Percentiles rank a stretch among this genome's conserved stretches.
Conservation (phyloP, 2,113 vertebrate genomes). For the Pygoscelis antarcticus region DNA sequence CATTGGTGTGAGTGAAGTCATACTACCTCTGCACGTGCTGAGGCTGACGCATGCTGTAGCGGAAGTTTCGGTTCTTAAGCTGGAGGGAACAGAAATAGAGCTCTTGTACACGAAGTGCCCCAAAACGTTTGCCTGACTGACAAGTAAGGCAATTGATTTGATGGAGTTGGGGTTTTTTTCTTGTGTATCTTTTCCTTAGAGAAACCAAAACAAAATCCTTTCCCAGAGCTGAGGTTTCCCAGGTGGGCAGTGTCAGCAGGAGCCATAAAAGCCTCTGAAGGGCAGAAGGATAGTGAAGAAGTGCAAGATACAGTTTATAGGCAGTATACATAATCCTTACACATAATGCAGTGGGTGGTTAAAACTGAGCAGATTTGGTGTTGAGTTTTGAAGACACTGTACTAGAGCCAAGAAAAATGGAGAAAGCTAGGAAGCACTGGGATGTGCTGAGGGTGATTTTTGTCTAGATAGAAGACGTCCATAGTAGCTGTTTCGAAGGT, state of each 20-base stretch:
- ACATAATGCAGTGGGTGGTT: neutral
- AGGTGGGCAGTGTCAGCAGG: neutral
- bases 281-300: neutral
- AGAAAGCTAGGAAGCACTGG: neutral
- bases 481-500: neutral
- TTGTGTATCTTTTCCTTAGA: neutral
- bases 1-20: fast-evolving
- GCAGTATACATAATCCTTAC: neutral
- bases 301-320: neutral
- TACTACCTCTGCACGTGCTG: neutral
- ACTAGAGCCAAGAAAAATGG: neutral
- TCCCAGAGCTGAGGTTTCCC: neutral
- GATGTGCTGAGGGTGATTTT: neutral
- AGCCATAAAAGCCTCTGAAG: neutral
- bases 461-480: neutral
- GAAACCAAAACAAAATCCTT: neutral
- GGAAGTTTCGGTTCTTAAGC: neutral
- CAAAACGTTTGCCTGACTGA: neutral
- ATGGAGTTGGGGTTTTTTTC: neutral
- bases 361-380: neutral
- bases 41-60: neutral
- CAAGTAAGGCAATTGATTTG: neutral
- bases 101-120: neutral
- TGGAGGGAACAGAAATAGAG: neutral
- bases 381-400: neutral